A percentile compares a stretch with the other conserved stretches of the same genome.
Evolutionary conservation across 2,113 vertebrate species (phyloP).

Genomic region (Apteryx owenii): DNA sequence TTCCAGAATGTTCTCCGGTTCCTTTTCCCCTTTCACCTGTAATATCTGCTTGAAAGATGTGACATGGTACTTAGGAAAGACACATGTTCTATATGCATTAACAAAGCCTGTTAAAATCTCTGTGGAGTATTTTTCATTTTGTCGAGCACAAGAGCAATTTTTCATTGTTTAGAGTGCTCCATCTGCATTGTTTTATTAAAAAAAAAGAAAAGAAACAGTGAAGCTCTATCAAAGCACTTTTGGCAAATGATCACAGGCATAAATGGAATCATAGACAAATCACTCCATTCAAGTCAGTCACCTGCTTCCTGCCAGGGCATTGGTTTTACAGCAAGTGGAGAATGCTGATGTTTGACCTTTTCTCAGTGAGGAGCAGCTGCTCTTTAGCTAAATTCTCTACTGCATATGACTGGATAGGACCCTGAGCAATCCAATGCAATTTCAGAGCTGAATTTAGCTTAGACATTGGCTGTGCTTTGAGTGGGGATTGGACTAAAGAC

Average conservation of each 20-base stretch:
- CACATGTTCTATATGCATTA: background rate
- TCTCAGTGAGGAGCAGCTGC: background rate
- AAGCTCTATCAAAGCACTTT: background rate
- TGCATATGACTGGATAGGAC: background rate
- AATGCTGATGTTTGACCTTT: background rate
- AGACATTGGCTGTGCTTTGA: background rate
- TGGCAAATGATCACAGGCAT: background rate
- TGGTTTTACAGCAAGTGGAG: background rate
- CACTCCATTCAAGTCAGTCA: background rate
- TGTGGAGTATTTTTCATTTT: background rate
- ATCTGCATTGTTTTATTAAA: background rate
- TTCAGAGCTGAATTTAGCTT: background rate
- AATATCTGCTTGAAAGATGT: background rate
- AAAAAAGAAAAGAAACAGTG: background rate
- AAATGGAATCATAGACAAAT: background rate
- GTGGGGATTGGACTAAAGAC: background rate
- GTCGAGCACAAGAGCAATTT: background rate
- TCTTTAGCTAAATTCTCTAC: background rate
- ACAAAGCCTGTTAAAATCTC: background rate
- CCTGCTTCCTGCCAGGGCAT: accelerated
- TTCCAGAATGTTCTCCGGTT: background rate
- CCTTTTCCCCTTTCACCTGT: background rate
- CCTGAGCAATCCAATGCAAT: background rate
- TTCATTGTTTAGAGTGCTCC: background rate
- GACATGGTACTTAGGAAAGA: background rate